Conservation (phyloP, 2,113 vertebrate species). For the Orthochromis indermauri region DNA sequence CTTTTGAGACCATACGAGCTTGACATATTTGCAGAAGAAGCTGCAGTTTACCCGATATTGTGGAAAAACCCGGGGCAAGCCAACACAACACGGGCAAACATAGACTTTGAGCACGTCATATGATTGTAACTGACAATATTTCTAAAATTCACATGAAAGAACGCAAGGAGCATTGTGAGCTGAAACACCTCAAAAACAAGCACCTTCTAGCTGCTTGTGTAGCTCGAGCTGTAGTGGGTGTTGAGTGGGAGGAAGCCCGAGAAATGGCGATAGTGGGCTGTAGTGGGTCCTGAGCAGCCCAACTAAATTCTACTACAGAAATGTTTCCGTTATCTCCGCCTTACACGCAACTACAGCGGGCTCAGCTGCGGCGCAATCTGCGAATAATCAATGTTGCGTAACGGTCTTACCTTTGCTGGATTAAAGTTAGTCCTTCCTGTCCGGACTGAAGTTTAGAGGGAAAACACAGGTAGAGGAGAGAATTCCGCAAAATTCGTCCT, state of each 20-base stretch:
- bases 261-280: conserved; percentile 46
- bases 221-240: neutral
- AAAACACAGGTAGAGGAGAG: neutral
- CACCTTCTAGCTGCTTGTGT: neutral
- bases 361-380: neutral
- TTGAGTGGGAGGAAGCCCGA: neutral
- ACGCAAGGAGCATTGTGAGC: neutral
- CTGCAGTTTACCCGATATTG: neutral
- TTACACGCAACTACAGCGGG: neutral
- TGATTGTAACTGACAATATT: neutral
- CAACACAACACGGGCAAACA: neutral
- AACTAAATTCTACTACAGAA: conserved; percentile 37
- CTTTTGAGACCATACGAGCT: neutral
- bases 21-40: neutral
- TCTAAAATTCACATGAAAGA: neutral
- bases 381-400: neutral
- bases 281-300: neutral
- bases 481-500: conserved; percentile 29
- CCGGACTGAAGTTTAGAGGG: conserved; percentile 33
- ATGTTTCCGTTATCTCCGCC: conserved; percentile 54
- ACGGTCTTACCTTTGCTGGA: conserved; percentile 34
- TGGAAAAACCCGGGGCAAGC: neutral
- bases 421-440: neutral
- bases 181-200: neutral
- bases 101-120: neutral